Base-by-base conservation (phyloP, 2,888 invertebrate species). In the Papilio demoleus region DNA sequence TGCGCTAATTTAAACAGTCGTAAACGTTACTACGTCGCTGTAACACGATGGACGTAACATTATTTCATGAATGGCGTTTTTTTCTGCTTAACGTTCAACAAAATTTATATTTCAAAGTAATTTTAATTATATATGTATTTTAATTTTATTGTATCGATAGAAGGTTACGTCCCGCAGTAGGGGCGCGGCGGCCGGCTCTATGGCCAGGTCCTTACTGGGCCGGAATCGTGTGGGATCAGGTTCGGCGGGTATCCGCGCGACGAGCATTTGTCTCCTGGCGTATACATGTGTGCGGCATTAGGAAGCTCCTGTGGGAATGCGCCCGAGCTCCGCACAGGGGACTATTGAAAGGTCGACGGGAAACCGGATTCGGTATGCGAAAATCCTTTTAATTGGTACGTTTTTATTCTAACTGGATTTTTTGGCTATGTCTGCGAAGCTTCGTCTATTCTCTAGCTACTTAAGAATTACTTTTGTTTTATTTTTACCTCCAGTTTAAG, bases 171-270 rank as follows among this genome's bases (percentile, higher is more conserved):
- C 68, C 71, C 68, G 70, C 74, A 71, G 75, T 77, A 75, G 62
- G 22, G 22, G 22, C 47, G 1, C 27, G 17, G 36, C 67, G 64
- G 72, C 65, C 74, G 73, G 73, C 31, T 72, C 72, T 70, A 69
- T 53, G 50, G 65, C 61, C 47, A 19, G 45, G 31, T 60, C 60
- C 60, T 68, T 71, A 74, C 73, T 72, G 72, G 75, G 70, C 75
- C 73, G 74, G 77, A 74, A 69, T 75, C 70, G 72, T 71, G 66
- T 72, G 72, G 66, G 62, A 73, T 74, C 74, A 72, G 75, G 78
- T 77, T 74, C 36, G 70, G 71, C 73, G 69, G 67, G 70, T 74
- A 68, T 70, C 38, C 70, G 61, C 38, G 50, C 42, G 36, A 59
- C 36, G 59, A 65, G 66, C 69, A 65, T 67, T 64, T 71, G 71